Conservation (phyloP, 1,140 invertebrate genomes). For the Orchestia grillus region DNA sequence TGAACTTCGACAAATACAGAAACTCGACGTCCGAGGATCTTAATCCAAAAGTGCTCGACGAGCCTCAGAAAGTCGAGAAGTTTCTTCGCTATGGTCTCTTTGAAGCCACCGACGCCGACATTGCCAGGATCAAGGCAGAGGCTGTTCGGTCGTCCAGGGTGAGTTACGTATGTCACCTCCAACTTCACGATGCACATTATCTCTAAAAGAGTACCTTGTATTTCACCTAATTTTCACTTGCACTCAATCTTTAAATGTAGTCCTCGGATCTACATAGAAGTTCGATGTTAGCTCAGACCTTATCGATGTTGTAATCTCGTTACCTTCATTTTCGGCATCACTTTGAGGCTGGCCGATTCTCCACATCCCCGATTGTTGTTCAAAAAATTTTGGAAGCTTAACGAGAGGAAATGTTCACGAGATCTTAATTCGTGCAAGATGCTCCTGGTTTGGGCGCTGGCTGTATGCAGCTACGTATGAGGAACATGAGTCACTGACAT, state of each 20-base stretch:
- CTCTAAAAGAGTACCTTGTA: not conserved
- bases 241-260: not conserved
- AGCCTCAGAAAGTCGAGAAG: constrained; percentile 67
- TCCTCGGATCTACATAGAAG: not conserved
- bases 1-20: not conserved
- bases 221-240: not conserved
- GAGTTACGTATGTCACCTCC: constrained; percentile 53
- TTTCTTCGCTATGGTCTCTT: constrained; percentile 69
- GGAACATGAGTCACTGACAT: no score
- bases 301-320: not conserved
- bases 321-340: no score
- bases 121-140: constrained; percentile 67
- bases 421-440: no score
- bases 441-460: no score
- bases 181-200: not conserved
- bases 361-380: no score
- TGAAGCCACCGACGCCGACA: constrained; percentile 65
- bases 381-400: no score
- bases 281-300: not conserved
- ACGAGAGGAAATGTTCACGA: no score
- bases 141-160: constrained; percentile 65
- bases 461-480: no score
- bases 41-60: constrained; percentile 57
- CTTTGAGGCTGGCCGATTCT: no score
- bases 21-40: constrained; percentile 22